These are phyloP conservation scores for Melipona quadrifasciata DNA, from an alignment of 1,140 invertebrate genomes.

Conservation along the genomic window DNA sequence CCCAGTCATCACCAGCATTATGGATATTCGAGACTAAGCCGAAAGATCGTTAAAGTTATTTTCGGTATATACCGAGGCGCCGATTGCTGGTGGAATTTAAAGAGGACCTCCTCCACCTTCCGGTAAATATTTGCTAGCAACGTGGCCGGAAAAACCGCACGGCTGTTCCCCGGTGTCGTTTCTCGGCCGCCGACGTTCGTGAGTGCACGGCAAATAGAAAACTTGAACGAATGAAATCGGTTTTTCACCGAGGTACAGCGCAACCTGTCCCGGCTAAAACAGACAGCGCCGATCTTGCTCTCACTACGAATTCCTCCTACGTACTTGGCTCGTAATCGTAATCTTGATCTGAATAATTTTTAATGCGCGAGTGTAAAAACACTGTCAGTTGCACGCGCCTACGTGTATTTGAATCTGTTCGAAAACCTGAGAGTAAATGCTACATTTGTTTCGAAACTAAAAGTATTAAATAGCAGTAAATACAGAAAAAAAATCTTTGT, in stretches of 20 bases:
- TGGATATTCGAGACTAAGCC: slow-evolving; percentile 41
- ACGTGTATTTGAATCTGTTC: too few species aligned
- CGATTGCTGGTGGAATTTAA: slow-evolving; percentile 57
- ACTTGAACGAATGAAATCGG: slow-evolving; percentile 52
- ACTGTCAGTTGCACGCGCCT: too few species aligned
- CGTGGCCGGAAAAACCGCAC: slow-evolving; percentile 56
- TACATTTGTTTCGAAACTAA: too few species aligned
- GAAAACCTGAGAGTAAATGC: too few species aligned
- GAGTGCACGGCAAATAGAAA: slow-evolving; percentile 61
- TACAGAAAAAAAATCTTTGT: too few species aligned
- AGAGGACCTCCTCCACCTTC: slow-evolving; percentile 57
- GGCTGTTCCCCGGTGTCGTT: slow-evolving; percentile 47
- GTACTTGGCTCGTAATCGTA: too few species aligned
- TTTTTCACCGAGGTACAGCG: slow-evolving; percentile 29
- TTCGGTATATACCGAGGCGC: slow-evolving; percentile 39
- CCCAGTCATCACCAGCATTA: slow-evolving; percentile 38
- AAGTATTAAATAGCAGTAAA: too few species aligned
- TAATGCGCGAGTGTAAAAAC: too few species aligned
- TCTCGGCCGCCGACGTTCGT: slow-evolving; percentile 26
- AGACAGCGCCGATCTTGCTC: background rate
- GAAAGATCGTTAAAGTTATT: slow-evolving; percentile 60
- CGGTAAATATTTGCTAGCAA: slow-evolving; percentile 64
- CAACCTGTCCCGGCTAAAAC: background rate
- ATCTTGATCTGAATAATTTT: too few species aligned
- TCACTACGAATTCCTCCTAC: background rate